Evolutionary conservation across 37 sponge, comb jelly and placozoan species (phyloP).

Genomic region (Tethya wilhelma): DNA sequence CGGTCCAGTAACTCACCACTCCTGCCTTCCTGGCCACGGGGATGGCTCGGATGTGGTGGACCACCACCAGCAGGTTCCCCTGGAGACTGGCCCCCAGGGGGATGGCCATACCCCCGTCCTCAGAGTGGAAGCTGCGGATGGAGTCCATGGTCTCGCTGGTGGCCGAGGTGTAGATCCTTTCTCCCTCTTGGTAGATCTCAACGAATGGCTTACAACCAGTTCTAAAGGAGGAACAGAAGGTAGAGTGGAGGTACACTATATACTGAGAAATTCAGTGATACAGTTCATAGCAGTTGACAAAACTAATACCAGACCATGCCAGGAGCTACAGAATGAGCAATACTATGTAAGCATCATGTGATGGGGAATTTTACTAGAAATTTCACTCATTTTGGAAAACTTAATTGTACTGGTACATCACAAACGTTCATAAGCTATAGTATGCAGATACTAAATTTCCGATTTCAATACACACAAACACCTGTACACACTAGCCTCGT

Average conservation of each 20-base stretch:
- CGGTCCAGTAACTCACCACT: conserved; percentile 54
- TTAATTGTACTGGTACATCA: no score
- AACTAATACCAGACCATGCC: no score
- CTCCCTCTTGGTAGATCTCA: conserved; percentile 69
- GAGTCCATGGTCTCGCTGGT: conserved; percentile 55
- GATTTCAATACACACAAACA: no score
- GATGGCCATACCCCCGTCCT: conserved; percentile 42
- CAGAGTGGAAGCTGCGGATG: conserved; percentile 47
- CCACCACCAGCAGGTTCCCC: conserved; percentile 58
- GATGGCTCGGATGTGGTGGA: conserved; percentile 66
- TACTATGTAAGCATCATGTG: no score
- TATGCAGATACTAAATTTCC: no score
- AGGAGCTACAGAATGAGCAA: no score
- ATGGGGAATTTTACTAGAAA: no score
- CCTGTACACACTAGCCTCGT: no score
- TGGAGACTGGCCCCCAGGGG: conserved; percentile 43
- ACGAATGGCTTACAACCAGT: conserved; percentile 82
- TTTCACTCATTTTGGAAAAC: no score
- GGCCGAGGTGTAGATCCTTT: conserved; percentile 72
- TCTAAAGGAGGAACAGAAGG: conserved; percentile 41
- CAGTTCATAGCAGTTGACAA: no score
- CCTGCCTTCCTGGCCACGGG: conserved; percentile 32
- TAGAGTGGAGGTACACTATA: not conserved
- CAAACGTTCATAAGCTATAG: no score
- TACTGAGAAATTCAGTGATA: no score